Conservation (phyloP, 2,888 invertebrate genomes). For the Mechanitis messenoides region DNA sequence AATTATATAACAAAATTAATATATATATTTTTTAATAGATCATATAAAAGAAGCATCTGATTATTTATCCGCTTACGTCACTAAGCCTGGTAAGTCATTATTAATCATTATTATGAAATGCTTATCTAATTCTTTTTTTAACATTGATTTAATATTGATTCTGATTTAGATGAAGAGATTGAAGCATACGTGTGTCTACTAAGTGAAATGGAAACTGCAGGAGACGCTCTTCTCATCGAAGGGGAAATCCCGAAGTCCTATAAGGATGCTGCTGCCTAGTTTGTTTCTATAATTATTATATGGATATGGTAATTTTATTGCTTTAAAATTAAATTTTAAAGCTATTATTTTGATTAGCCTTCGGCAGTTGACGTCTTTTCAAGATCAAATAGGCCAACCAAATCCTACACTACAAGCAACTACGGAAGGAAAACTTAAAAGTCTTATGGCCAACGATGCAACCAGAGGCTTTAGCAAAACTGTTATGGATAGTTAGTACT, state of each 20-base stretch:
- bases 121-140: neutral
- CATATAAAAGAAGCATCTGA: conserved; percentile 50
- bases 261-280: conserved; percentile 57
- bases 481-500: conserved; percentile 41
- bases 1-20: no score
- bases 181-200: conserved; percentile 56
- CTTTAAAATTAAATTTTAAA: neutral
- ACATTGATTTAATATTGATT: neutral
- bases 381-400: conserved; percentile 44
- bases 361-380: conserved; percentile 45
- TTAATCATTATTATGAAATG: neutral
- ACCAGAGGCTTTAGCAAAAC: conserved; percentile 36
- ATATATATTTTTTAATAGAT: conserved; percentile 35
- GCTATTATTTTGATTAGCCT: conserved; percentile 38
- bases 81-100: conserved; percentile 47
- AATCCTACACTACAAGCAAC: conserved; percentile 39
- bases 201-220: conserved; percentile 56
- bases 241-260: conserved; percentile 53
- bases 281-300: conserved; percentile 29
- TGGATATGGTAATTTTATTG: conserved; percentile 1
- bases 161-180: conserved; percentile 48
- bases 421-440: conserved; percentile 40
- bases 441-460: conserved; percentile 44
- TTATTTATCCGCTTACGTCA: conserved; percentile 52
- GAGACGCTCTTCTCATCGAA: conserved; percentile 47